phyloP scores from a whole-genome alignment of 2,113 vertebrate species.

The Sterrhoptilus dennistouni region DNA sequence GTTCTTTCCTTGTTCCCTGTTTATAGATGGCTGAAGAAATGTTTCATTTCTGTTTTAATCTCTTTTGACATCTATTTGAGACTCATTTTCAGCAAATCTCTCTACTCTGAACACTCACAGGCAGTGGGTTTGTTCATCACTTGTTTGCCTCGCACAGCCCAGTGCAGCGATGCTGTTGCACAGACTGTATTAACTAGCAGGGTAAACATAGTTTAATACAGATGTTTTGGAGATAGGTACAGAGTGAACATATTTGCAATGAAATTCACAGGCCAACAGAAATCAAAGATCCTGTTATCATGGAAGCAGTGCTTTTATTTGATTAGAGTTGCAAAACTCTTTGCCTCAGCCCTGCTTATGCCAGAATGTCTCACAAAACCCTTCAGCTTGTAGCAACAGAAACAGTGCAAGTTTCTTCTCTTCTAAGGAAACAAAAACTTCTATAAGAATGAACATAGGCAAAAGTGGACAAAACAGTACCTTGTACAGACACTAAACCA shows the following conservation, averaged over 20 bases:
- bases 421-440: neutral
- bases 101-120: neutral
- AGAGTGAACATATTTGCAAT: neutral
- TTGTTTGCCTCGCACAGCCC: neutral
- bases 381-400: constrained; percentile 14
- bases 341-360: neutral
- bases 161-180: neutral
- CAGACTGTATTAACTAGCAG: neutral
- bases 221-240: neutral
- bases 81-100: neutral
- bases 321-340: constrained; percentile 2
- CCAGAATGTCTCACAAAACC: neutral
- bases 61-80: neutral
- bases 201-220: neutral
- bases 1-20: neutral
- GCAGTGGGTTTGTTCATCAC: neutral
- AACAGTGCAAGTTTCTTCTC: neutral
- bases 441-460: neutral
- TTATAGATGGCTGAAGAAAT: neutral
- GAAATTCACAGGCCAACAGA: constrained; percentile 26
- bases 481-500: neutral
- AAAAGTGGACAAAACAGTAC: neutral
- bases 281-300: constrained; percentile 33
- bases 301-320: constrained; percentile 30
- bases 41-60: neutral